Evolutionary conservation across 2,888 invertebrate genomes (phyloP), one percentile per base, ranked within the genome.

Genomic region (Pantelozetes paolii): DNA sequence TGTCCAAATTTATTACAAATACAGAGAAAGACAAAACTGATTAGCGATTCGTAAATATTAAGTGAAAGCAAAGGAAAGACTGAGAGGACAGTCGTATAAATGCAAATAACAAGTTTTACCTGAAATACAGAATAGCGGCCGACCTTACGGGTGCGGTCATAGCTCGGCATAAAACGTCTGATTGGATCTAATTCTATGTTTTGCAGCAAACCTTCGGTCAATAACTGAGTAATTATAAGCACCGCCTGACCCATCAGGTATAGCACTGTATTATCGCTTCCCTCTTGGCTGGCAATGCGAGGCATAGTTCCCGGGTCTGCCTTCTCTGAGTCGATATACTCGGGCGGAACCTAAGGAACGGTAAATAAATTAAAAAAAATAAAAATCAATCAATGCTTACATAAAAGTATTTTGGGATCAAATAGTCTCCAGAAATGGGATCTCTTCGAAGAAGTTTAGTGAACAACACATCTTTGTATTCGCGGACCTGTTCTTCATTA

Each of bases 91-190:
- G 45, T 11, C 40, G 15, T 5, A 32, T 18, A 67, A 72, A 30
- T 28, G 13, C 8, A 13, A 36, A 32, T 26, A 13, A n/a, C n/a
- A n/a, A n/a, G n/a, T n/a, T n/a, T 36, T 83, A 92, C 97, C 90
- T 98, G 97, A 84, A 99, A 99, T 30, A 96, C 95, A 0, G 97
- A 97, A 84, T 99, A 98, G 77, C 97, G 86, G 62, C 94, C 93
- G 71, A 90, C 93, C 80, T 90, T 89, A 50, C 93, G 86, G 0
- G 98, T 98, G 67, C 98, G 85, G 82, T 95, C 96, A 82, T 94
- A 95, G 0, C 96, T 96, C 0, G 98, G 97, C 79, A 98, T 85
- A 83, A 97, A 95, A 42, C 98, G 87, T 69, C 96, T 86, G 78
- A 98, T 92, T 0, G 96, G 95, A 84, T 99, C 99, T 76, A 99